These are phyloP conservation scores for Calliphora vicina DNA, from an alignment of 1,140 invertebrate genomes.

Conservation along the genomic window DNA sequence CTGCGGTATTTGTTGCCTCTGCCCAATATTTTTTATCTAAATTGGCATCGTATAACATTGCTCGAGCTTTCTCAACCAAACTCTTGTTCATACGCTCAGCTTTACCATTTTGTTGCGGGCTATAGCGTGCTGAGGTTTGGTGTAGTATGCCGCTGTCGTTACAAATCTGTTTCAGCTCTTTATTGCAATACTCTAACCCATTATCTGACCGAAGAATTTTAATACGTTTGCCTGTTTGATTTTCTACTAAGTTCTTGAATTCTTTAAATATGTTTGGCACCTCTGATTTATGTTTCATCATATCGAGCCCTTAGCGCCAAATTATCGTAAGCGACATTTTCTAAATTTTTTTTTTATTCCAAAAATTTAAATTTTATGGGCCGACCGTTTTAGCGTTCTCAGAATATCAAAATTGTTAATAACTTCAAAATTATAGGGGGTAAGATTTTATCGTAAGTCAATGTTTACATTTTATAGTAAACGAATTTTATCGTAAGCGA, in stretches of 20 bases:
- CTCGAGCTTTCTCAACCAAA: conserved; percentile 45
- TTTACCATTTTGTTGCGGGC: conserved; percentile 55
- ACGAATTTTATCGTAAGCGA: no score
- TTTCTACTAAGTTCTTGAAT: not conserved
- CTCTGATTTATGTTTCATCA: not conserved
- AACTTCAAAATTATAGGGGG: no score
- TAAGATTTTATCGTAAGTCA: no score
- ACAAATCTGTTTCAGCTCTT: conserved; percentile 28
- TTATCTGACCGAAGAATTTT: conserved; percentile 52
- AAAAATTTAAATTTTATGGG: no score
- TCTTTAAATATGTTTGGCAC: not conserved
- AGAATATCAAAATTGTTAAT: no score
- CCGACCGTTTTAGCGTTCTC: no score
- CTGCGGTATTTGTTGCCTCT: conserved; percentile 60
- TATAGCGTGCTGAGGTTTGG: conserved; percentile 47
- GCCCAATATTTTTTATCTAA: conserved; percentile 63
- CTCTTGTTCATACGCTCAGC: conserved; percentile 50
- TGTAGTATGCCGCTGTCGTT: conserved; percentile 36
- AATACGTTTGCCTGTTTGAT: conserved; percentile 42
- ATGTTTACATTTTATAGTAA: no score
- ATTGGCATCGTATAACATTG: conserved; percentile 47
- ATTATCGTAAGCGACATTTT: no score
- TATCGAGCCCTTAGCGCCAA: no score
- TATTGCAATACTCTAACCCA: conserved; percentile 48
- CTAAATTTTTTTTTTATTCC: no score